Percentiles rank a stretch among this genome's conserved stretches.
Evolutionary conservation across 2,113 vertebrate genomes (phyloP).

Genomic region (Rhabdomys dilectus): DNA sequence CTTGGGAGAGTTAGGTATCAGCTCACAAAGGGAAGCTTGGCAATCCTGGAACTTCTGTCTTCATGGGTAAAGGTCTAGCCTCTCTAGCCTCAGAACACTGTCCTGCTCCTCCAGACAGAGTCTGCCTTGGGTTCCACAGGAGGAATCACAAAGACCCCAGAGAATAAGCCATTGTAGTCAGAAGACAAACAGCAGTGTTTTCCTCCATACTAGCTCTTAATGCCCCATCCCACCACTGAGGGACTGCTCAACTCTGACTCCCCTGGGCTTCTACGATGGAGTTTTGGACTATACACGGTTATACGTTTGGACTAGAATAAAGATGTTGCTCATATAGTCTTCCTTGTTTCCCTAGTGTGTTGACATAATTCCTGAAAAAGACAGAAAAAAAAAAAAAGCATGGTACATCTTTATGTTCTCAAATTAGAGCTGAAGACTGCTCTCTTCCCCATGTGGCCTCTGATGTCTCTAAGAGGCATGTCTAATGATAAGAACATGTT

Average conservation of each 20-base stretch:
- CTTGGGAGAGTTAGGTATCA: not conserved
- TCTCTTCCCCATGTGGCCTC: not conserved
- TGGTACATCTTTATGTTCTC: not conserved
- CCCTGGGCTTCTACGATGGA: no score
- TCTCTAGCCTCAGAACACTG: fast-evolving
- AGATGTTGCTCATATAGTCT: not conserved
- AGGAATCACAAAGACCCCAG: not conserved
- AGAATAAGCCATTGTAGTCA: not conserved
- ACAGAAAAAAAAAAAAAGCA: not conserved
- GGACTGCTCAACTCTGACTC: no score
- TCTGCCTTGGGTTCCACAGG: not conserved
- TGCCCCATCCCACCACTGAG: no score
- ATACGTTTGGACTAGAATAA: not conserved
- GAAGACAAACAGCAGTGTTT: not conserved
- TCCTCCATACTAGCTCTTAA: not conserved
- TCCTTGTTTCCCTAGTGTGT: not conserved
- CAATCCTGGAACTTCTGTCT: not conserved
- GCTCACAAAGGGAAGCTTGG: not conserved
- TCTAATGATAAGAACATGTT: conserved; percentile 12
- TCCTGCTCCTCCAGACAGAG: not conserved
- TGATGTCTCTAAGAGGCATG: not conserved
- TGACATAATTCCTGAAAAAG: conserved; percentile 32
- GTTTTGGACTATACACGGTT: not conserved
- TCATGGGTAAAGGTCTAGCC: not conserved
- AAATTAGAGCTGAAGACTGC: not conserved